Base-by-base conservation (phyloP, 2,797 vertebrate genomes). In the Sitta carolinensis region DNA sequence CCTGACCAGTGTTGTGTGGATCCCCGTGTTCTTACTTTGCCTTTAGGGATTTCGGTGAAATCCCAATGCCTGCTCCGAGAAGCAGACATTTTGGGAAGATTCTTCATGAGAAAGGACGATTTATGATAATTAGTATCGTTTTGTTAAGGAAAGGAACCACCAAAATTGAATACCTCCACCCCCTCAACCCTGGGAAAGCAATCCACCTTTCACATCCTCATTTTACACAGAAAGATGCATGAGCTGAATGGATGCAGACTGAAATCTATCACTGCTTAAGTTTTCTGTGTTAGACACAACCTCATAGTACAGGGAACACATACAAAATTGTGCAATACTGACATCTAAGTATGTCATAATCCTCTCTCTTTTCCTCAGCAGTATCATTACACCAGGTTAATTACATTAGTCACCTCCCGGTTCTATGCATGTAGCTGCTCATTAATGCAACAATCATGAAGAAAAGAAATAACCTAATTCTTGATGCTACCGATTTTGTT, bases 71-170 rank as follows among this genome's bases (percentile, higher is more conserved):
- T 90, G 85, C 67, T 95, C 83, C 82, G 81, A 91, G 64, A 84
- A 97, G 96, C 92, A 94, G 97, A 98, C 97, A 97, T 98, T 97
- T 97, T 97, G 95, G 93, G 82, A 94, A 91, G 87, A 94, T 85
- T 92, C 82, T 89, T 94, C 73, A 36, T 3, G 21, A 84, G 69
- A 94, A 93, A 92, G 73, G 64, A 70, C 26, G 10, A 81, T 96
- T 96, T 96, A 73, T 81, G 87, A 73, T 62, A 89, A 81, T 69
- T 84, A 52, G 42, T 72, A 40, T 58, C 30, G 52, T 63, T 88
- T 88, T 81, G 47, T 47, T 81, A 70, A 58, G 78, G 92, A 88
- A 89, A 95, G 83, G 73, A 42, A 81, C 43, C 62, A 54, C 81
- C 93, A 80, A 77, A 72, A 66, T 38, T 30, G 50, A 89, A 94